These are phyloP conservation scores for Argyrosomus japonicus DNA, from an alignment of 2,113 vertebrate species.

Conservation along the genomic window DNA sequence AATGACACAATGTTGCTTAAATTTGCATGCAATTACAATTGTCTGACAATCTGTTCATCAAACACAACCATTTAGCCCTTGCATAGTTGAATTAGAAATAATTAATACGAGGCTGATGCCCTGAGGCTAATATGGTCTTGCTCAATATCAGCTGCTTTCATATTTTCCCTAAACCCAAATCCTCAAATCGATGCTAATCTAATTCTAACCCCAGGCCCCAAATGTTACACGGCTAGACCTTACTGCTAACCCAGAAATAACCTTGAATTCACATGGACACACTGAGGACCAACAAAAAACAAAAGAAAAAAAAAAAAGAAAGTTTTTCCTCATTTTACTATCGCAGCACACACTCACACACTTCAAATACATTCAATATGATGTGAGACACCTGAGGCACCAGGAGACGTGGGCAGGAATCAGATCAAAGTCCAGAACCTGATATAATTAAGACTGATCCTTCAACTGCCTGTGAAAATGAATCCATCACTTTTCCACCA, in stretches of 20 bases:
- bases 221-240: not conserved
- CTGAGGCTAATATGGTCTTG: not conserved
- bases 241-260: not conserved
- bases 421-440: conserved; percentile 76
- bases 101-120: not conserved
- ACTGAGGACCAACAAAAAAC: not conserved
- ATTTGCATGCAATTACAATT: conserved; percentile 15
- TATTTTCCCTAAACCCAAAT: not conserved
- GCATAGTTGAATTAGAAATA: not conserved
- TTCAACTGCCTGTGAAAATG: conserved; percentile 65
- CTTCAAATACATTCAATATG: conserved; percentile 47
- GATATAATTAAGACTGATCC: conserved; percentile 77
- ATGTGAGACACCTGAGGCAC: conserved; percentile 59
- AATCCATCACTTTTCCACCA: conserved; percentile 68
- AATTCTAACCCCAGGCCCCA: not conserved
- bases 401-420: conserved; percentile 55
- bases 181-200: not conserved
- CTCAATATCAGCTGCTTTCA: not conserved
- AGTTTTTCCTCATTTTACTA: not conserved
- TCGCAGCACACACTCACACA: not conserved
- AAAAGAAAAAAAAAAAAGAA: too few relatives aligned
- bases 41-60: conserved; percentile 1
- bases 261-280: not conserved
- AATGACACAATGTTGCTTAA: too few relatives aligned
- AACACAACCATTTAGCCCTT: not conserved